Conservation (phyloP, 2,888 invertebrate genomes). For the Neoascia interrupta region DNA sequence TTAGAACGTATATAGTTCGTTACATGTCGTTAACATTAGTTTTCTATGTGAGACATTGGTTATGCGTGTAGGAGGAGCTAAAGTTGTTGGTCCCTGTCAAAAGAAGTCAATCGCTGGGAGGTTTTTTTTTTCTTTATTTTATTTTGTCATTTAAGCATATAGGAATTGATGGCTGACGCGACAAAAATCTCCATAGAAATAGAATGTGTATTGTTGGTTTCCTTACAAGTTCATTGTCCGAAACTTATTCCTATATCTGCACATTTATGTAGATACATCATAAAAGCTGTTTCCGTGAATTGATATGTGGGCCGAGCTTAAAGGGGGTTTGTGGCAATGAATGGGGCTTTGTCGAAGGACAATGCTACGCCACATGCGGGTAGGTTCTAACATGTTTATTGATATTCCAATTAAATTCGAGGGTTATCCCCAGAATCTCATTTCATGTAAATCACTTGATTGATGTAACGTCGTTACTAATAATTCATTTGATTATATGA, state of each 20-base stretch:
- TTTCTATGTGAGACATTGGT: not conserved
- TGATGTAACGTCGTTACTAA: conserved; percentile 10
- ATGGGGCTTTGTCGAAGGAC: not conserved
- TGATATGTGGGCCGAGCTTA: conserved; percentile 2
- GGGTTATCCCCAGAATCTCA: conserved; percentile 10
- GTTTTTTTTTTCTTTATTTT: not conserved
- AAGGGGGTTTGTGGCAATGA: too few species aligned
- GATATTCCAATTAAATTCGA: conserved; percentile 17
- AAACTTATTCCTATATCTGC: not conserved
- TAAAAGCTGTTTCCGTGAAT: not conserved
- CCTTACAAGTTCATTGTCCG: conserved; percentile 14
- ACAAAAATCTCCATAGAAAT: not conserved
- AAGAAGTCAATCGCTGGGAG: not conserved
- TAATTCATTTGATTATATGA: too few species aligned
- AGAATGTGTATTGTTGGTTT: not conserved
- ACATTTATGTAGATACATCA: too few species aligned
- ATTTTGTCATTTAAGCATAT: not conserved
- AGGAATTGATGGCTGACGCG: not conserved
- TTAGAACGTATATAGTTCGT: not conserved
- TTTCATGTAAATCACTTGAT: conserved; percentile 16
- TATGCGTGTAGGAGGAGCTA: not conserved
- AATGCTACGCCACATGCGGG: not conserved
- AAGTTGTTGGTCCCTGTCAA: conserved; percentile 9
- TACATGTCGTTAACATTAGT: conserved; percentile 10
- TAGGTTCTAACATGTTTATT: conserved; percentile 16